A percentile compares a stretch with the other conserved stretches of the same genome.
Evolutionary conservation across 2,113 vertebrate genomes (phyloP).

Genomic region (Oncorhynchus nerka): DNA sequence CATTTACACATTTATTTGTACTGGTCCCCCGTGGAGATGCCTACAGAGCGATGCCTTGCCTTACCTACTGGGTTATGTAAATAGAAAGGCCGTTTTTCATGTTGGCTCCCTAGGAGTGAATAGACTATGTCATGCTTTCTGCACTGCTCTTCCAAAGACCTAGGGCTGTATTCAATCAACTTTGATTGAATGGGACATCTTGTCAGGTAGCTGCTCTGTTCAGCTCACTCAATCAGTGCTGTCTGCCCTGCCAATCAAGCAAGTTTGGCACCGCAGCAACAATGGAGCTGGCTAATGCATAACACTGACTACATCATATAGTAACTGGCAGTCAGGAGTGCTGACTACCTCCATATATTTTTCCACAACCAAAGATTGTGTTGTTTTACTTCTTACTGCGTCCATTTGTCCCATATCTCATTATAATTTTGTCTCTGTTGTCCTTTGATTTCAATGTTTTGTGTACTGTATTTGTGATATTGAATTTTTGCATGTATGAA

Average conservation of each 20-base stretch:
- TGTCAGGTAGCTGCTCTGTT: too few species aligned
- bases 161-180: too few species aligned
- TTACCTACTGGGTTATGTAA: neutral
- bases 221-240: too few species aligned
- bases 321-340: conserved; percentile 3
- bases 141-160: neutral
- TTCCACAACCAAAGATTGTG: conserved; percentile 2
- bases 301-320: conserved; percentile 1
- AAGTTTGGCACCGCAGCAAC: too few species aligned
- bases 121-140: neutral
- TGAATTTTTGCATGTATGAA: conserved; percentile 25
- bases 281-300: neutral
- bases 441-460: neutral
- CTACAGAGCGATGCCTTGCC: neutral
- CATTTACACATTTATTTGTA: too few species aligned
- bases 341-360: conserved; percentile 12
- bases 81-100: too few species aligned
- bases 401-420: neutral
- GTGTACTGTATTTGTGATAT: neutral
- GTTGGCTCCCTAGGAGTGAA: too few species aligned
- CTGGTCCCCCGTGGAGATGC: neutral
- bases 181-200: too few species aligned
- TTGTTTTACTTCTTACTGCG: neutral
- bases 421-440: conserved; percentile 2
- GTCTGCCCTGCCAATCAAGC: too few species aligned